Evolutionary conservation across 2,888 invertebrate species (phyloP), one percentile per base, ranked within the genome.

Genomic region (Pyrochroa serraticornis): DNA sequence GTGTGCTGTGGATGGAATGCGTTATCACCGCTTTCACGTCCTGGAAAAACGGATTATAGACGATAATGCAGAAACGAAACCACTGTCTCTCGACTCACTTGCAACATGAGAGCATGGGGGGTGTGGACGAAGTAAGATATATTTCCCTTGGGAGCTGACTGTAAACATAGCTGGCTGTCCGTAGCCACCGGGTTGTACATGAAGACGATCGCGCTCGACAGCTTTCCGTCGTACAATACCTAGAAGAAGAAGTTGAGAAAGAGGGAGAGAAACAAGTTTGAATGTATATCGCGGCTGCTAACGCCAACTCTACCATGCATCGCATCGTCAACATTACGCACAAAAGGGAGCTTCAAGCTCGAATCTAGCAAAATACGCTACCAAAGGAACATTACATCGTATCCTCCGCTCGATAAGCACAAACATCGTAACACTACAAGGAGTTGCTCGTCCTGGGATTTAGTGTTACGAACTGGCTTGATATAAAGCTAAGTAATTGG

Each of bases 151-250:
- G 98, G 97, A 69, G 97, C 95, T 44, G 97, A 97, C 83, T 98
- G 97, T 68, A 99, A 87, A 82, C 98, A 98, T 64, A 99, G 86
- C 82, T 99, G 98, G 66, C 97, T 95, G 82, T 99, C 98, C 65
- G 99, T 99, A 63, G 99, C 98, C 73, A 98, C 97, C 62, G 99
- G 99, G 82, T 98, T 99, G 86, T 99, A 99, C 94, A 98, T 97
- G 83, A 99, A 98, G 76, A 99, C 95, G 78, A 99, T 94, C 67
- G 93, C 94, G 73, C 90, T 92, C 62, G 97, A 96, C 77, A 99
- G 84, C 82, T 97, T 97, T 63, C 97, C 98, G 82, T 99, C 99
- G 82, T 99, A 99, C 70, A 99, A 85, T 66, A 97, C 95, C 95
- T 97, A 84, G n/a, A 75, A 72, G 50, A 59, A 63, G 63, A 55